Percentiles rank a stretch among this genome's conserved stretches.
Evolutionary conservation across 2,797 vertebrate genomes (phyloP).

Genomic region (Hypotaenidia philippensis): DNA sequence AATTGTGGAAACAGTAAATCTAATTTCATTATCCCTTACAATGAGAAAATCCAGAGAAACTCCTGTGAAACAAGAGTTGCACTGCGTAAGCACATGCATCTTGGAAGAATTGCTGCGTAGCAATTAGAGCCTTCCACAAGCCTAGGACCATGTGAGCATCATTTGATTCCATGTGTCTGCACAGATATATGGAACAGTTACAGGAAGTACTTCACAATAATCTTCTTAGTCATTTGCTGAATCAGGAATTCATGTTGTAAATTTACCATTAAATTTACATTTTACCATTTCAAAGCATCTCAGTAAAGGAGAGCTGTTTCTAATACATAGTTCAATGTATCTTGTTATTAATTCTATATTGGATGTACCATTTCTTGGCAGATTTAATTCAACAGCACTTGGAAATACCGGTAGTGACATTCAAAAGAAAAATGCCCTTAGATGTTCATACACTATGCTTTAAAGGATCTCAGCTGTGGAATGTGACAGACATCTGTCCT

Average conservation of each 20-base stretch:
- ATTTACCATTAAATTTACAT: not conserved
- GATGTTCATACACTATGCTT: rapidly evolving
- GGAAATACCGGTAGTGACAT: not conserved
- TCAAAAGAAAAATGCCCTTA: not conserved
- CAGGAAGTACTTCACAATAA: not conserved
- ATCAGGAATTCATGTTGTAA: not conserved
- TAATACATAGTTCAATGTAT: not conserved
- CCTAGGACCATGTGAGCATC: not conserved
- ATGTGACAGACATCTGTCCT: rapidly evolving
- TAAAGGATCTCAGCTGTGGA: not conserved
- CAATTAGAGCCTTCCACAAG: not conserved
- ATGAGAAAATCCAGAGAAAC: not conserved
- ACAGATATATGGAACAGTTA: not conserved
- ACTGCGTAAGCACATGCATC: not conserved
- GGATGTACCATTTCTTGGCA: not conserved
- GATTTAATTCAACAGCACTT: not conserved
- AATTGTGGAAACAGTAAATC: not conserved
- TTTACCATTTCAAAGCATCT: not conserved
- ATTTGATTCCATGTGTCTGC: not conserved
- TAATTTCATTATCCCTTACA: not conserved
- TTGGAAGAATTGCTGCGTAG: not conserved
- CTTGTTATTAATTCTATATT: not conserved
- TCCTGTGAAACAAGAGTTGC: not conserved
- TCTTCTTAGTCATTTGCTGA: not conserved
- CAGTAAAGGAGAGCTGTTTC: not conserved